These are phyloP conservation scores for Falco berigora DNA, from an alignment of 2,797 vertebrate genomes.

Conservation along the genomic window DNA sequence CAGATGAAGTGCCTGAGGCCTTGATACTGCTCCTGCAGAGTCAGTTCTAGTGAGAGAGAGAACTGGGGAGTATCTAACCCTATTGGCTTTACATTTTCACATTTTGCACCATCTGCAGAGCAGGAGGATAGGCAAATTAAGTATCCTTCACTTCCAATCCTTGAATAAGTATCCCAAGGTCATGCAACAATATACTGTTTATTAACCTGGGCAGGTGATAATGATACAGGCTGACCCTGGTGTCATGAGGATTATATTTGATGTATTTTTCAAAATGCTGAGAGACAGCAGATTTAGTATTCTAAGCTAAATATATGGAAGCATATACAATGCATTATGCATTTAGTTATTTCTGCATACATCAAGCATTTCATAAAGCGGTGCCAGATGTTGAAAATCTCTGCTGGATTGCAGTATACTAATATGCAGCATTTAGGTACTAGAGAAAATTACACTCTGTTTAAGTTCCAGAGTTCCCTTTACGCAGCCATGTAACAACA, in stretches of 20 bases:
- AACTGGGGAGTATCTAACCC: neutral
- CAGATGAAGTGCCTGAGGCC: neutral
- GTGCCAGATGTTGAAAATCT: neutral
- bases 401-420: neutral
- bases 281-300: neutral
- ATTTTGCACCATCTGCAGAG: neutral
- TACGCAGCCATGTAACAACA: neutral
- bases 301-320: neutral
- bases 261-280: neutral
- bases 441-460: neutral
- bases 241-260: neutral
- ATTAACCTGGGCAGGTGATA: neutral
- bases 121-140: neutral
- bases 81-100: neutral
- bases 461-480: neutral
- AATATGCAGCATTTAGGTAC: neutral
- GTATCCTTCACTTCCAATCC: neutral
- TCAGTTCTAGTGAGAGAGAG: neutral
- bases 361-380: neutral
- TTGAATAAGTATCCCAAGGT: neutral
- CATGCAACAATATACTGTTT: neutral
- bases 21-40: neutral
- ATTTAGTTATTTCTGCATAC: neutral
- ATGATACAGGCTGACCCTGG: neutral
- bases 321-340: neutral